Evolutionary conservation across 2,888 invertebrate species (phyloP).

Genomic region (Dendrolimus pini): DNA sequence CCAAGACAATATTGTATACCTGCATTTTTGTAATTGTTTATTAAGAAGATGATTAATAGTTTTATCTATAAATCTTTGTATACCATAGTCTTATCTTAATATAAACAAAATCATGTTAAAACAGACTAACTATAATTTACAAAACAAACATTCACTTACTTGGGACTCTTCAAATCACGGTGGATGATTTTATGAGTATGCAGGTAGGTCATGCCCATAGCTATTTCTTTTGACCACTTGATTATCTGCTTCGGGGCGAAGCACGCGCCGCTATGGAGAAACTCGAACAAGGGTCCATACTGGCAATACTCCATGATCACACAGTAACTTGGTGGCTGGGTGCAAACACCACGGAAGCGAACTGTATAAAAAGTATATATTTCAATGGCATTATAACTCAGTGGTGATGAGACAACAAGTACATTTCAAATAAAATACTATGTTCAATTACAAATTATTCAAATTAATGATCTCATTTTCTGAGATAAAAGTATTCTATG

Average conservation of each 20-base stretch:
- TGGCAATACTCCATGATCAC: constrained; percentile 99
- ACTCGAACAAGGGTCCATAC: constrained; percentile 94
- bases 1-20: too few relatives aligned
- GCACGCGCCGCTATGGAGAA: constrained; percentile 88
- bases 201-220: constrained; percentile 96
- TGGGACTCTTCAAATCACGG: constrained; percentile 98
- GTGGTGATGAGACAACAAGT: too few relatives aligned
- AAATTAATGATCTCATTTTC: too few relatives aligned
- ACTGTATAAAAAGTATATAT: constrained; percentile 30
- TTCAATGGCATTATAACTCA: too few relatives aligned
- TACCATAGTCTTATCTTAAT: too few relatives aligned
- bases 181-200: constrained; percentile 98
- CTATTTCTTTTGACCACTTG: constrained; percentile 97
- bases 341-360: constrained; percentile 92
- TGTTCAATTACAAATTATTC: too few relatives aligned
- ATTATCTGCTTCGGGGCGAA: constrained; percentile 91
- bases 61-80: too few relatives aligned
- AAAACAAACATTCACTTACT: constrained; percentile 79
- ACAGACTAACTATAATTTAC: background rate
- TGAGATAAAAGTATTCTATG: too few relatives aligned
- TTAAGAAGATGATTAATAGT: too few relatives aligned
- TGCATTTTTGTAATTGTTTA: too few relatives aligned
- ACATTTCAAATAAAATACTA: too few relatives aligned
- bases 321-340: constrained; percentile 93
- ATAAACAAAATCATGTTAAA: too few relatives aligned